These are phyloP conservation scores for Prionailurus viverrinus DNA, from an alignment of 2,113 vertebrate species.

Conservation along the genomic window DNA sequence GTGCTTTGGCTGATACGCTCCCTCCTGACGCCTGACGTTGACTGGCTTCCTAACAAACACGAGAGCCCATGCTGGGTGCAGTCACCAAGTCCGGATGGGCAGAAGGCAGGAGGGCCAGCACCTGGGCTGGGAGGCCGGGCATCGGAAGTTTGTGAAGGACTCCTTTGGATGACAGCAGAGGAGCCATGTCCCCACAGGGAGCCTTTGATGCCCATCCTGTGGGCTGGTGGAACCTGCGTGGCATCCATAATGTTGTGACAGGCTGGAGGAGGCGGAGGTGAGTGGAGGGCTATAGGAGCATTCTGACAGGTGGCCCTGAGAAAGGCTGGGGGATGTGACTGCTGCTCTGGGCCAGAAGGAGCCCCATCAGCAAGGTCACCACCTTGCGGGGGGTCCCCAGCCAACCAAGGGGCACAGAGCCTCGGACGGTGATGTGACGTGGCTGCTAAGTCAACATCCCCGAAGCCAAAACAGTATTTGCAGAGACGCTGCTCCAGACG, in stretches of 20 bases:
- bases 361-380: background rate
- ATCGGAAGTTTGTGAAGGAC: too few species aligned
- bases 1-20: background rate
- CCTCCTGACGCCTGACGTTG: background rate
- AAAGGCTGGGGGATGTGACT: background rate
- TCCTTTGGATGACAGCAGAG: background rate
- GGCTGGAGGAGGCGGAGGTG: too few species aligned
- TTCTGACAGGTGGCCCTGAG: background rate
- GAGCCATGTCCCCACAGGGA: background rate
- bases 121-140: background rate
- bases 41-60: background rate
- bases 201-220: rapidly evolving
- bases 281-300: too few species aligned
- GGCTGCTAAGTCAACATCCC: background rate
- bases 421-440: rapidly evolving
- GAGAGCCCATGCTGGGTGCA: too few species aligned
- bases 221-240: background rate
- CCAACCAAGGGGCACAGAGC: background rate
- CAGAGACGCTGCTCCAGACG: rapidly evolving
- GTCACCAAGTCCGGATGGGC: too few species aligned
- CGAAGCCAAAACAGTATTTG: background rate
- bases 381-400: background rate
- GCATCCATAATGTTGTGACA: background rate
- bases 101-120: background rate
- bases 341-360: background rate